Base-by-base conservation (phyloP, 2,797 vertebrate species). In the Nannoperca australis region DNA sequence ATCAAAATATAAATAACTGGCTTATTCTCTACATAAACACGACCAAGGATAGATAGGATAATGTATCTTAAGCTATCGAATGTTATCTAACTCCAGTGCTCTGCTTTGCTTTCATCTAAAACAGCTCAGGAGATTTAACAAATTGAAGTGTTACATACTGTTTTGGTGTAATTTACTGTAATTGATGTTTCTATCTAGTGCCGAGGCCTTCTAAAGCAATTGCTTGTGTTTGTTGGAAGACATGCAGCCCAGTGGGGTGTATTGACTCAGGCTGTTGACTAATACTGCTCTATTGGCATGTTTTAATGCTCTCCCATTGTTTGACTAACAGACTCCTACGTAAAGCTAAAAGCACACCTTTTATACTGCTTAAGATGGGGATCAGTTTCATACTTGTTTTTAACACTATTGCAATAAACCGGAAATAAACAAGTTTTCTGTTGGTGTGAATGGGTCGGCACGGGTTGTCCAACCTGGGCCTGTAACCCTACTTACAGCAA, bases 101-200 rank as follows among this genome's bases (percentile, higher is more conserved):
- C 63, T 73, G 70, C 81, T 88, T 70, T 70, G 71, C 86, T 94
- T 92, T 92, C 86, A 91, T 90, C 89, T 73, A 83, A 82, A 93
- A 85, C 88, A 77, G 61, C 88, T 84, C 65, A 60, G 75, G 79
- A 94, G 81, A 90, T 93, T 91, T 93, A 91, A 93, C 89, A 90
- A 92, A 92, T 91, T 88, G 83, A 92, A 91, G 92, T 89, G 86
- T 91, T 92, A 83, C 92, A 87, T 79, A 88, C 82, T 94, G 91
- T 94, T 94, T 92, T 90, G 84, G 86, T 93, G 89, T 94, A 93
- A 94, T 93, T 93, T 91, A 91, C 89, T 86, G 88, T 94, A 94
- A 94, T 93, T 90, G 91, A 93, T 91, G 91, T 92, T 93, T 93
- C 89, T 84, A 84, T 93, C 85, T 81, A 68, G 81, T 88, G 81